Conservation (phyloP, 2,888 invertebrate species). For the Scotopteryx bipunctaria region DNA sequence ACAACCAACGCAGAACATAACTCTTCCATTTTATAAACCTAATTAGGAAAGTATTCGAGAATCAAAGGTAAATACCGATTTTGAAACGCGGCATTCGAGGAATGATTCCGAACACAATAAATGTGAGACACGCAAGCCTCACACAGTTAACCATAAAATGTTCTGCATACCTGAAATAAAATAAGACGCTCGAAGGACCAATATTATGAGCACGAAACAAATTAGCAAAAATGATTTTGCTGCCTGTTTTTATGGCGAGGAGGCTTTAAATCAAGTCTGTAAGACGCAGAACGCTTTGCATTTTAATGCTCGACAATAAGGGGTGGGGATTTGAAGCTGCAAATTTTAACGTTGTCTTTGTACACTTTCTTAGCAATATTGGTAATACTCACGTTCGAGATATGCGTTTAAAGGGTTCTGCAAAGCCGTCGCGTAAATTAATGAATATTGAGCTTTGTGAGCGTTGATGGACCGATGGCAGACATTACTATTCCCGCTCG, state of each 20-base stretch:
- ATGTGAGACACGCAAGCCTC: constrained; percentile 55
- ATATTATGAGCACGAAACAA: constrained; percentile 56
- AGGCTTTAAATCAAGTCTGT: constrained; percentile 33
- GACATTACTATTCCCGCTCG: constrained; percentile 51
- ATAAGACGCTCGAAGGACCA: constrained; percentile 56
- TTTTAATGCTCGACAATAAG: constrained; percentile 23
- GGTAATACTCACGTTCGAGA: constrained; percentile 52
- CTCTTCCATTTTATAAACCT: constrained; percentile 44
- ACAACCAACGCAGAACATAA: constrained; percentile 22
- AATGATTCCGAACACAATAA: constrained; percentile 51
- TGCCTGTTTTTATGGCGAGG: constrained; percentile 34
- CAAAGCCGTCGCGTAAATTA: constrained; percentile 70
- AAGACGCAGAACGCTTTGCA: constrained; percentile 38
- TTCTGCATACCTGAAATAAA: constrained; percentile 61
- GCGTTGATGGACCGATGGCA: constrained; percentile 48
- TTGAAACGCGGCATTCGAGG: constrained; percentile 47
- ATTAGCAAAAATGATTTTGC: constrained; percentile 53
- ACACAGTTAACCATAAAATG: constrained; percentile 64
- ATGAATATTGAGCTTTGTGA: constrained; percentile 60
- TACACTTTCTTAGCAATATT: constrained; percentile 51
- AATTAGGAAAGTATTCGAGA: constrained; percentile 49
- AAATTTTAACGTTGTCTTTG: constrained; percentile 43
- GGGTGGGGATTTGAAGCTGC: constrained; percentile 38
- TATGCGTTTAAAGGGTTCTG: constrained; percentile 62
- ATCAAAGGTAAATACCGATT: constrained; percentile 49